Evolutionary conservation across 2,888 invertebrate species (phyloP).

Genomic region (Brachyopa scutellaris): DNA sequence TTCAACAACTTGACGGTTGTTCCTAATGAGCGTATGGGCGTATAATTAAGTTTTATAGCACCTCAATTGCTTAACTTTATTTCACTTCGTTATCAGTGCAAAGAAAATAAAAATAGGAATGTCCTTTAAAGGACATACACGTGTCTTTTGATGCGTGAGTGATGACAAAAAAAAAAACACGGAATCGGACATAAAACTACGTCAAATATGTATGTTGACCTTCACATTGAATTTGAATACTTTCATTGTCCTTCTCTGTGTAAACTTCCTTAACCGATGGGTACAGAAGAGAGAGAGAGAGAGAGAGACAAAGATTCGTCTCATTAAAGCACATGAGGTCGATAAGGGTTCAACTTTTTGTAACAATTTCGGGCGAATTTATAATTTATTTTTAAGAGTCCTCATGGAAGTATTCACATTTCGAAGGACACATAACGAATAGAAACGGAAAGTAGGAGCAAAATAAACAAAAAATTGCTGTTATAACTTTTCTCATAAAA

Average conservation of each 20-base stretch:
- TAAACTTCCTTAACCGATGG: too few species aligned
- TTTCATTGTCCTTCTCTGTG: conserved; percentile 7
- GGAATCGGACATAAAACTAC: not conserved
- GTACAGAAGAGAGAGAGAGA: too few species aligned
- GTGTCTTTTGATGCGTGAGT: too few species aligned
- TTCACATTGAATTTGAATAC: not conserved
- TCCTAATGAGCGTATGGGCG: not conserved
- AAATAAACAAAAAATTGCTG: not conserved
- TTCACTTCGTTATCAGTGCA: not conserved
- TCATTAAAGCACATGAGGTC: not conserved
- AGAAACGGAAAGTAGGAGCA: not conserved
- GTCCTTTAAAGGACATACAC: too few species aligned
- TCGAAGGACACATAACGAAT: conserved; percentile 6
- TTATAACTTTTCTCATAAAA: conserved; percentile 51
- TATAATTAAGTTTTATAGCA: conserved; percentile 1
- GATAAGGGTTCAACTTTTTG: not conserved
- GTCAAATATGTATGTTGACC: not conserved
- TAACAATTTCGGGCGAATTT: conserved; percentile 5
- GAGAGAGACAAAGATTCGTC: not conserved
- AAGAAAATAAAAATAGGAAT: not conserved
- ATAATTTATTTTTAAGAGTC: not conserved
- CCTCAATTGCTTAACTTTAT: not conserved
- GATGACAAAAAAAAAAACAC: not conserved
- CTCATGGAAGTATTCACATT: not conserved
- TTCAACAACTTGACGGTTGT: too few species aligned